A percentile compares a stretch with the other conserved stretches of the same genome.
phyloP scores from a whole-genome alignment of 2,113 vertebrate species.

The Pteropus alecto region DNA sequence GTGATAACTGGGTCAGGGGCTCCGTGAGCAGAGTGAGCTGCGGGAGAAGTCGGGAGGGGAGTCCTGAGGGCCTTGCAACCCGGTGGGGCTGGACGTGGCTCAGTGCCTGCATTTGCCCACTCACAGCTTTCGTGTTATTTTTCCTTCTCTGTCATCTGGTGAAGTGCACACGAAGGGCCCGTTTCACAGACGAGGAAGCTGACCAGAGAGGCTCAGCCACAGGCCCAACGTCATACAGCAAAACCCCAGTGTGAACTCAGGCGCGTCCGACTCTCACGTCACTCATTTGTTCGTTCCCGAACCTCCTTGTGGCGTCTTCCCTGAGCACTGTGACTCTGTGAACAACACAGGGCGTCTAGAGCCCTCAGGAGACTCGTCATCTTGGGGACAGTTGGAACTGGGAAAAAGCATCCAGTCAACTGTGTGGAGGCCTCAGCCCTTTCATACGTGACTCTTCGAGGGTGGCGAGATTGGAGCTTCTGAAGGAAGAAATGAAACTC shows the following conservation, averaged over 20 bases:
- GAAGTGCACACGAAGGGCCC: background rate
- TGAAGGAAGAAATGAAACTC: background rate
- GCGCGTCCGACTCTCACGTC: fast-evolving
- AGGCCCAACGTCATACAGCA: background rate
- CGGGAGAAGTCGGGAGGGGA: background rate
- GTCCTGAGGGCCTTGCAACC: background rate
- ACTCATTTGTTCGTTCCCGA: background rate
- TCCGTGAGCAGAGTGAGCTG: fast-evolving
- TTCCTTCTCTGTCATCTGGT: background rate
- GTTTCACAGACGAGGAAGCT: background rate
- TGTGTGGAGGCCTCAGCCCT: background rate
- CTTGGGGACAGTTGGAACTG: background rate
- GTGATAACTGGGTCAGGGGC: background rate
- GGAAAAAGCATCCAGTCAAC: background rate
- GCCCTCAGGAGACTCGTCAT: background rate
- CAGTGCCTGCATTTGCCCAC: no score
- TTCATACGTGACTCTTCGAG: no score
- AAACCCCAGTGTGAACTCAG: background rate
- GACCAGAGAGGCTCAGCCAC: background rate
- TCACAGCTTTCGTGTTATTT: background rate
- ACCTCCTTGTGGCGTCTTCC: background rate
- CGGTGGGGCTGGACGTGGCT: no score
- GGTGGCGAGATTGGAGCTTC: no score
- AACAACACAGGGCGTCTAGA: background rate
- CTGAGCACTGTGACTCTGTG: background rate